Evolutionary conservation across 2,888 invertebrate genomes (phyloP).

Genomic region (Nipponacmea schrenckii): DNA sequence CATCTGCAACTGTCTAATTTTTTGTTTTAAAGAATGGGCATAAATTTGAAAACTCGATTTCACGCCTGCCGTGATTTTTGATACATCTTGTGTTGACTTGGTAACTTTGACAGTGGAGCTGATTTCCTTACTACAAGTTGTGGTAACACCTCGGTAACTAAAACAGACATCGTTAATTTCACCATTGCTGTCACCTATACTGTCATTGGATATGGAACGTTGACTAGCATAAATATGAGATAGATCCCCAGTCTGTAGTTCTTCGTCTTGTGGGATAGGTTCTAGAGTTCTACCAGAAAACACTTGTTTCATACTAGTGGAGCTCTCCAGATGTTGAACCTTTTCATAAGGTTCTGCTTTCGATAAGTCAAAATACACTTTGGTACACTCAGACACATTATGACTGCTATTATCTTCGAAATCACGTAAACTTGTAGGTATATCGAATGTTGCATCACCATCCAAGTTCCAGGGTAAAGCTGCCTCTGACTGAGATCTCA

Average conservation of each 20-base stretch:
- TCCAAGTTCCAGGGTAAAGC: slow-evolving; percentile 36
- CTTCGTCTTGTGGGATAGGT: slow-evolving; percentile 64
- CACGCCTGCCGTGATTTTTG: slow-evolving; percentile 45
- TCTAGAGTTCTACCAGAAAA: slow-evolving; percentile 53
- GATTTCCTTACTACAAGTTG: neutral
- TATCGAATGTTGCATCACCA: slow-evolving; percentile 9
- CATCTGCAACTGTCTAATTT: slow-evolving; percentile 47
- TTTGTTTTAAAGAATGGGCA: slow-evolving; percentile 44
- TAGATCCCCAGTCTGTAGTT: slow-evolving; percentile 48
- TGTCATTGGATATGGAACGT: slow-evolving; percentile 35
- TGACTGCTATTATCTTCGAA: slow-evolving; percentile 27
- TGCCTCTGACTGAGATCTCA: slow-evolving; percentile 64
- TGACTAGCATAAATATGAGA: slow-evolving; percentile 32
- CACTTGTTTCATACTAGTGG: slow-evolving; percentile 34
- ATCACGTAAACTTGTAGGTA: neutral
- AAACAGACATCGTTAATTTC: slow-evolving; percentile 33
- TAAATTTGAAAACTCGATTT: slow-evolving; percentile 53
- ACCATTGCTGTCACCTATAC: slow-evolving; percentile 22
- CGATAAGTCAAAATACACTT: slow-evolving; percentile 66
- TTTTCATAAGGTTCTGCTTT: slow-evolving; percentile 50
- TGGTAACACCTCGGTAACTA: neutral
- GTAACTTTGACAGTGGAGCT: slow-evolving; percentile 15
- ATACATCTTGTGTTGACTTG: slow-evolving; percentile 28
- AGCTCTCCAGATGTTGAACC: slow-evolving; percentile 32
- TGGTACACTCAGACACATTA: slow-evolving; percentile 63